Evolutionary conservation across 1,140 invertebrate species (phyloP).

Genomic region (Caenorhabditis brenneri): DNA sequence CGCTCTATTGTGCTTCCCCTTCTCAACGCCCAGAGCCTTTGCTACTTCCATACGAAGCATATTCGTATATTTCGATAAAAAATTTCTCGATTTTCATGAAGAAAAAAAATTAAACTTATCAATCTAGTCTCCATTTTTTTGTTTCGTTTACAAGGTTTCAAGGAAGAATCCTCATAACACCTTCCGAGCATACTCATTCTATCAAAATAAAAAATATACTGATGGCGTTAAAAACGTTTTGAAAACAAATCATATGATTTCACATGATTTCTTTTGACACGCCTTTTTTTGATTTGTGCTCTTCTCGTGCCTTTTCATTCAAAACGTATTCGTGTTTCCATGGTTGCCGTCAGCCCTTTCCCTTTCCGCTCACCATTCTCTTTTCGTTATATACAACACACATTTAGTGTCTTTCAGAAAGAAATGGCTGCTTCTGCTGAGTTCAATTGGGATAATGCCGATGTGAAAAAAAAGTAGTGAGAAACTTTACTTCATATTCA

Average conservation of each 20-base stretch:
- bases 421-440: constrained; percentile 45
- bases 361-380: neutral
- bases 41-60: neutral
- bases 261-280: neutral
- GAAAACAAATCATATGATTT: neutral
- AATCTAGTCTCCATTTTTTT: too few relatives aligned
- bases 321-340: constrained; percentile 24
- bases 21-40: neutral
- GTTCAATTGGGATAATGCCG: constrained; percentile 58
- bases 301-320: neutral
- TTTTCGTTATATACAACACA: neutral
- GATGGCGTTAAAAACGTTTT: too few relatives aligned
- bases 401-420: neutral
- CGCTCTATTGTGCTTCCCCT: neutral
- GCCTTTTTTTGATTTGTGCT: neutral
- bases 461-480: constrained; percentile 55
- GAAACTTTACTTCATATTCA: neutral
- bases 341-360: constrained; percentile 18
- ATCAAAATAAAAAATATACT: too few relatives aligned
- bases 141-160: too few relatives aligned
- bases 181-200: too few relatives aligned
- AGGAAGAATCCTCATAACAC: too few relatives aligned
- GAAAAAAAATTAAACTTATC: too few relatives aligned
- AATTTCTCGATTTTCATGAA: too few relatives aligned
- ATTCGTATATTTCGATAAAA: too few relatives aligned